Evolutionary conservation across 37 sponge, comb jelly and placozoan species (phyloP).

Genomic region (Ianthella basta): DNA sequence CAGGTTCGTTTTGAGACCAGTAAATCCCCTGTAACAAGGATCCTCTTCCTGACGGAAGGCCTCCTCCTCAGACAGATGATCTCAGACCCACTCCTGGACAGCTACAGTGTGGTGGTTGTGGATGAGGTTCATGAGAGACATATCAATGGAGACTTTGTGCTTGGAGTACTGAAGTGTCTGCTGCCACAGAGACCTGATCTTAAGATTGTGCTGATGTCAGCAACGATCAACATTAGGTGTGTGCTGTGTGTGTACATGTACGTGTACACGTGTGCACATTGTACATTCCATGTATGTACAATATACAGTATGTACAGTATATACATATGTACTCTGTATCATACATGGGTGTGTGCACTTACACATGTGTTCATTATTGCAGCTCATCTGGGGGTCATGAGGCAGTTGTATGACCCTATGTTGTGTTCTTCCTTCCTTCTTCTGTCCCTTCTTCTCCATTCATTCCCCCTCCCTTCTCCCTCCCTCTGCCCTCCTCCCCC

Average conservation of each 20-base stretch:
- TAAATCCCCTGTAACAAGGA: slow-evolving; percentile 69
- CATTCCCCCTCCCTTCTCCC: no score
- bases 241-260: background rate
- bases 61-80: slow-evolving; percentile 86
- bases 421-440: no score
- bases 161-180: slow-evolving; percentile 76
- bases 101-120: slow-evolving; percentile 87
- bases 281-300: background rate
- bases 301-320: no score
- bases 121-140: slow-evolving; percentile 98
- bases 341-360: no score
- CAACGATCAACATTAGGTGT: slow-evolving; percentile 88
- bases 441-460: no score
- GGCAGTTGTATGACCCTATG: no score
- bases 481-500: no score
- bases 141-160: slow-evolving; percentile 88
- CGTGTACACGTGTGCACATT: background rate
- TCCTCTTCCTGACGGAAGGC: slow-evolving; percentile 94
- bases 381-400: no score
- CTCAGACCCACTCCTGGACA: slow-evolving; percentile 72
- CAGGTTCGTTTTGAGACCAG: slow-evolving; percentile 85
- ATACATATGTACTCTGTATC: no score
- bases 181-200: slow-evolving; percentile 71
- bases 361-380: no score
- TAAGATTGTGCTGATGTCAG: slow-evolving; percentile 93